These are phyloP conservation scores for Ernsta delagoae DNA, from an alignment of 2,888 invertebrate genomes.

Conservation along the genomic window DNA sequence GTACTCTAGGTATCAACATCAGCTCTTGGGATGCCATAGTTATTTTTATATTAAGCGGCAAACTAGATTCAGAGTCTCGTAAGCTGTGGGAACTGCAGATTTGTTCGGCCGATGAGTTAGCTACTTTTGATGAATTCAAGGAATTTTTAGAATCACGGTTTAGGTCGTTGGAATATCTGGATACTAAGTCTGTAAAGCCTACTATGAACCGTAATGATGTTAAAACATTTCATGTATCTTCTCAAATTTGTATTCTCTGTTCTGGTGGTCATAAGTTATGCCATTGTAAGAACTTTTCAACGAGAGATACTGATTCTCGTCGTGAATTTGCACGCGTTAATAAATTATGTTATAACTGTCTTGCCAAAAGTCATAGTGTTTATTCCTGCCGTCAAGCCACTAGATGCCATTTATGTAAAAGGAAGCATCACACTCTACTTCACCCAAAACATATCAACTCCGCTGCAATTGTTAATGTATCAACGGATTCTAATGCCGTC, in stretches of 20 bases:
- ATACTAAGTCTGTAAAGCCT: conserved; percentile 13
- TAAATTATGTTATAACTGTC: conserved; percentile 23
- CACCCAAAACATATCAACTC: conserved; percentile 85
- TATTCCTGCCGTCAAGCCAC: conserved; percentile 24
- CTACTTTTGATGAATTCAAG: conserved; percentile 15
- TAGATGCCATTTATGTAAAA: conserved; percentile 26
- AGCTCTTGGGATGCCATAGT: conserved; percentile 41
- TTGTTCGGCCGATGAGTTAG: not conserved
- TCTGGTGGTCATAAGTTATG: conserved; percentile 22
- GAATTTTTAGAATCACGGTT: conserved; percentile 35
- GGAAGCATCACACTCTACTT: conserved; percentile 87
- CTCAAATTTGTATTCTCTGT: conserved; percentile 24
- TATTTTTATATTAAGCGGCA: conserved; percentile 31
- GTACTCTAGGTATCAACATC: conserved; percentile 25
- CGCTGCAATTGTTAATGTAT: conserved; percentile 82
- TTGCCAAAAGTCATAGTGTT: conserved; percentile 15
- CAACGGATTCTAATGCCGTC: not conserved
- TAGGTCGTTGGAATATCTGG: conserved; percentile 29
- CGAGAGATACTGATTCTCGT: conserved; percentile 18
- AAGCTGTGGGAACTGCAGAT: conserved; percentile 39
- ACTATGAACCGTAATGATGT: conserved; percentile 1
- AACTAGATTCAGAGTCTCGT: conserved; percentile 39
- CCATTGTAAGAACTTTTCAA: conserved; percentile 22
- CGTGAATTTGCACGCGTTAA: conserved; percentile 17
- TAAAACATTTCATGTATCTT: conserved; percentile 16